phyloP scores from a whole-genome alignment of 2,797 vertebrate genomes.

The Botia almorhae region DNA sequence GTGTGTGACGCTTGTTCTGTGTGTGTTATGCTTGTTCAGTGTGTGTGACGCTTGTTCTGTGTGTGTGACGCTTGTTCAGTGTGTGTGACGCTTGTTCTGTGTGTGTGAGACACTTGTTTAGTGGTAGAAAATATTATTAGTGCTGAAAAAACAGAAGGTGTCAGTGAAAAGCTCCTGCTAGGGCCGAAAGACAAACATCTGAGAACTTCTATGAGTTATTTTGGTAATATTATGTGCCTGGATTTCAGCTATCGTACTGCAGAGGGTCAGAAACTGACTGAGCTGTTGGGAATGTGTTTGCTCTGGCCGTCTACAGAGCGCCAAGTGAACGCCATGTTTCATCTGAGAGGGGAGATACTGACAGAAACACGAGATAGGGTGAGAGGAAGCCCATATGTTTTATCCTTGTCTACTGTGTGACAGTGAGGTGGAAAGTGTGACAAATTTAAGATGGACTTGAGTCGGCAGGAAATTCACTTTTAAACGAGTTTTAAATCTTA shows the following conservation, averaged over 20 bases:
- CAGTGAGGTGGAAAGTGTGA: conserved; percentile 1
- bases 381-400: conserved; percentile 2
- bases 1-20: too few species aligned
- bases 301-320: conserved; percentile 1
- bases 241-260: conserved; percentile 28
- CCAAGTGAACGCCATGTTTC: conserved; percentile 19
- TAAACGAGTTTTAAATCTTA: neutral
- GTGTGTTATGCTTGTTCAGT: too few species aligned
- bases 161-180: too few species aligned
- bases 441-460: conserved; percentile 14
- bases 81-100: too few species aligned
- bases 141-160: too few species aligned
- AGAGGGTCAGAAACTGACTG: neutral
- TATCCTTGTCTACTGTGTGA: conserved; percentile 13
- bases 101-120: too few species aligned
- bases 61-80: too few species aligned
- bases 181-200: neutral
- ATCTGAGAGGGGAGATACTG: neutral
- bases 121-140: too few species aligned
- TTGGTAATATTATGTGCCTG: conserved; percentile 22
- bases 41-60: too few species aligned
- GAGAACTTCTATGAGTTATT: conserved; percentile 1
- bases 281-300: conserved; percentile 19
- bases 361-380: conserved; percentile 17
- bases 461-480: neutral